A percentile compares a stretch with the other conserved stretches of the same genome.
These are phyloP conservation scores for Ceratina australensis DNA, from an alignment of 1,140 invertebrate species.

Conservation along the genomic window DNA sequence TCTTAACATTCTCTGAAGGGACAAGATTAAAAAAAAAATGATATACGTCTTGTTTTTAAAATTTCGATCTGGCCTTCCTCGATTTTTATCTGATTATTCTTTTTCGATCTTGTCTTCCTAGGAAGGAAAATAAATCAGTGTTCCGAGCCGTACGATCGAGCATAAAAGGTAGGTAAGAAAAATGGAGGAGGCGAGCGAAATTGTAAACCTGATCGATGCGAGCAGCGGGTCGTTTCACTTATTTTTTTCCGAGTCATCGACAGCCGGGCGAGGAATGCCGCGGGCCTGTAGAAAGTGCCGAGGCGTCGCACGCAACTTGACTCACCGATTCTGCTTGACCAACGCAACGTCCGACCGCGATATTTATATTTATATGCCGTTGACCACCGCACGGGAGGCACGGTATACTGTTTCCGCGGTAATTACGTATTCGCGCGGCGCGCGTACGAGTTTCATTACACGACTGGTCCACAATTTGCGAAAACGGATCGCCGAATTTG, in stretches of 20 bases:
- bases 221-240: background rate
- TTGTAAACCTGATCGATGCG: background rate
- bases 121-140: no score
- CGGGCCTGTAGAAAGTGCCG: constrained; percentile 46
- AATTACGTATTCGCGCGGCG: constrained; percentile 43
- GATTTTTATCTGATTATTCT: no score
- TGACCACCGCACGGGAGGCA: constrained; percentile 14
- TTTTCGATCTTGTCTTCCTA: no score
- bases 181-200: background rate
- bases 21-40: no score
- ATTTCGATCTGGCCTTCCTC: no score
- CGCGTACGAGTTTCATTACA: constrained; percentile 26
- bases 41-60: no score
- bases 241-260: background rate
- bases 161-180: background rate
- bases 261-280: constrained; percentile 39
- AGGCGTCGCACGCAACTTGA: constrained; percentile 33
- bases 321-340: constrained; percentile 43
- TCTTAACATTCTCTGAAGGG: no score
- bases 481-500: background rate
- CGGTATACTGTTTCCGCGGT: constrained; percentile 42
- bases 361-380: constrained; percentile 51
- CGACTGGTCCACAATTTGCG: constrained; percentile 15
- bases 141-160: no score
- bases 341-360: constrained; percentile 30